A percentile compares a stretch with the other conserved stretches of the same genome.
Evolutionary conservation across 2,797 vertebrate genomes (phyloP).

Genomic region (Chrysolophus pictus): DNA sequence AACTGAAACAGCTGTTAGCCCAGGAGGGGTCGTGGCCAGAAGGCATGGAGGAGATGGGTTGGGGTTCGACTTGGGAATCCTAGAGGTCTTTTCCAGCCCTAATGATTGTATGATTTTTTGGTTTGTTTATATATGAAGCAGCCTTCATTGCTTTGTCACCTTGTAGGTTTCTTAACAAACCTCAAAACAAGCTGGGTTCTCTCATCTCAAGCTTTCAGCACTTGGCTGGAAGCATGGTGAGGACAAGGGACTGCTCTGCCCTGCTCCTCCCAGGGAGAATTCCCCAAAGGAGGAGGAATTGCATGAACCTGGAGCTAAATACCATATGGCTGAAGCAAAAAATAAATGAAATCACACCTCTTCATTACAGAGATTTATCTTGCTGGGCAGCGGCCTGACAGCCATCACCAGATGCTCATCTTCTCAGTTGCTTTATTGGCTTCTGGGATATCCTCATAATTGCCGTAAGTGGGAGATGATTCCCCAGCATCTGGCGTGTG

Average conservation of each 20-base stretch:
- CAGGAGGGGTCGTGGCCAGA: not conserved
- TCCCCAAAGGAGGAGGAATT: not conserved
- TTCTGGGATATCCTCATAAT: conserved; percentile 39
- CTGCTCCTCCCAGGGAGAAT: not conserved
- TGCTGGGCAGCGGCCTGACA: not conserved
- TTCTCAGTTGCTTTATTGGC: conserved; percentile 25
- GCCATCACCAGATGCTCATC: conserved; percentile 22
- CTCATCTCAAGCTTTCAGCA: not conserved
- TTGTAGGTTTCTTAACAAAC: not conserved
- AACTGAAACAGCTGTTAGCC: not conserved
- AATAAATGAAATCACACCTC: not conserved
- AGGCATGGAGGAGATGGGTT: too few relatives aligned
- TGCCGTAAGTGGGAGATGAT: conserved; percentile 40
- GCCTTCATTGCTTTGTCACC: not conserved
- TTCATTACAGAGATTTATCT: conserved; percentile 14
- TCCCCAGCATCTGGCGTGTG: conserved; percentile 1
- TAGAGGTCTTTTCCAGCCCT: too few relatives aligned
- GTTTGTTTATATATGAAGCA: not conserved
- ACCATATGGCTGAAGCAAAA: not conserved
- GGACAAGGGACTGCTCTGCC: not conserved
- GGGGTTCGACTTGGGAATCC: too few relatives aligned
- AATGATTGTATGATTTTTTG: not conserved
- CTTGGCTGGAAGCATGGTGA: not conserved
- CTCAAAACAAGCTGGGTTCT: not conserved
- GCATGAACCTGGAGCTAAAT: not conserved